phyloP scores from a whole-genome alignment of 2,113 vertebrate genomes.

The Rhinoptilus africanus region DNA sequence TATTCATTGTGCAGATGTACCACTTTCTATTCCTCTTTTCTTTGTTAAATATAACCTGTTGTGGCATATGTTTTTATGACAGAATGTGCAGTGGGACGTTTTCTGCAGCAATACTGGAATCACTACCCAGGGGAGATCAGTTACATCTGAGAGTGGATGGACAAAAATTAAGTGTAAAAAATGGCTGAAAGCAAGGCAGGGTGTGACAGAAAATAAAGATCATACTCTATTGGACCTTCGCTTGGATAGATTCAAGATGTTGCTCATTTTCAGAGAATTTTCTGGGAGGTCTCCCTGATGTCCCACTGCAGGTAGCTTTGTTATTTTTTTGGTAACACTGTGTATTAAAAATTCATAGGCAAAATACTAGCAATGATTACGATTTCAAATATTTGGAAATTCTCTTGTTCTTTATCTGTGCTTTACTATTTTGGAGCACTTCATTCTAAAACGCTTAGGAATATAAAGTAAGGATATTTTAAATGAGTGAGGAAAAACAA shows the following conservation, averaged over 20 bases:
- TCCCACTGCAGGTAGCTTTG: neutral
- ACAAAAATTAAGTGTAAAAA: neutral
- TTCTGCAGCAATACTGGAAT: constrained; percentile 10
- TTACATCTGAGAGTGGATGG: neutral
- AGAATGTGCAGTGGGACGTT: neutral
- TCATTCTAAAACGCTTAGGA: neutral
- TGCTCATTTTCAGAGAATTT: neutral
- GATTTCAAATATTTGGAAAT: neutral
- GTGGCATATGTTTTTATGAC: neutral
- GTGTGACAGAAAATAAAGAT: neutral
- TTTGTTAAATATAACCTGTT: constrained; percentile 51
- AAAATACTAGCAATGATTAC: neutral
- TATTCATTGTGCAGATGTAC: constrained; percentile 59
- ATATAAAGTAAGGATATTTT: neutral
- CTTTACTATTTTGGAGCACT: neutral
- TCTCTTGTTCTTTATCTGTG: neutral
- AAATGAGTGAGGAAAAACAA: neutral
- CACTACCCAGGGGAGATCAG: neutral
- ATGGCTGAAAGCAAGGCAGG: neutral
- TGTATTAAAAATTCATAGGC: neutral
- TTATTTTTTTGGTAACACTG: neutral
- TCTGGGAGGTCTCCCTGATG: neutral
- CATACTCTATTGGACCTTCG: neutral
- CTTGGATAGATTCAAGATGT: neutral
- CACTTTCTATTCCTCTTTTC: constrained; percentile 41